A percentile compares a stretch with the other conserved stretches of the same genome.
These are phyloP conservation scores for Erinaceus europaeus DNA, from an alignment of 2,113 vertebrate genomes.

Conservation along the genomic window DNA sequence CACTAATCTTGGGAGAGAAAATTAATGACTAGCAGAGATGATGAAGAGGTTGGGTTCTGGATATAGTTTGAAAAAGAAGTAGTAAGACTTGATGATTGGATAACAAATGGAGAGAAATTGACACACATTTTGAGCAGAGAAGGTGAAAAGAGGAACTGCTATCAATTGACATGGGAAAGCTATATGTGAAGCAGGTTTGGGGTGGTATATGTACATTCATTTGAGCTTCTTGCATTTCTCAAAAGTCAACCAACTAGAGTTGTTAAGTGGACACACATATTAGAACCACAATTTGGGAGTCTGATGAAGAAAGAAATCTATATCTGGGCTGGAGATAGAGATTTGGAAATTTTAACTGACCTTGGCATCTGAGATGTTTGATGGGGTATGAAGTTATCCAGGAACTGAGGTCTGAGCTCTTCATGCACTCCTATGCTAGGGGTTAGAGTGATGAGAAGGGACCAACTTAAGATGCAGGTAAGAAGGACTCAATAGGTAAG, in stretches of 20 bases:
- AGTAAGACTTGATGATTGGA: no score
- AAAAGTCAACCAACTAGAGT: background rate
- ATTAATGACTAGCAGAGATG: no score
- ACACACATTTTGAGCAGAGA: no score
- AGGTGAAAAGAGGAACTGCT: no score
- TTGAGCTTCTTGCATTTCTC: background rate
- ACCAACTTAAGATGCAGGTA: background rate
- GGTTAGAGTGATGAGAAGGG: background rate
- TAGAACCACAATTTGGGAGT: background rate
- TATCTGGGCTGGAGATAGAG: background rate
- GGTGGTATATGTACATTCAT: no score
- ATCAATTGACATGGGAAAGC: no score
- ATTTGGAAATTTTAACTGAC: background rate
- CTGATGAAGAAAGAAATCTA: background rate
- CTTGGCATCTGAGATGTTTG: background rate
- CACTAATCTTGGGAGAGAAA: no score
- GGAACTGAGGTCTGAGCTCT: background rate
- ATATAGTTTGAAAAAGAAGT: no score
- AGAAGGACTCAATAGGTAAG: background rate
- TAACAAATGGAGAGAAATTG: no score
- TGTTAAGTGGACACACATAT: background rate
- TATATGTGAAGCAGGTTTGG: no score
- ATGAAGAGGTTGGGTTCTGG: no score
- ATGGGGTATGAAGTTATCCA: background rate
- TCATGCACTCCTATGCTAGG: no score